Evolutionary conservation across 2,113 vertebrate genomes (phyloP), one percentile per base, ranked within the genome.

Genomic region (Trogon melanurus): DNA sequence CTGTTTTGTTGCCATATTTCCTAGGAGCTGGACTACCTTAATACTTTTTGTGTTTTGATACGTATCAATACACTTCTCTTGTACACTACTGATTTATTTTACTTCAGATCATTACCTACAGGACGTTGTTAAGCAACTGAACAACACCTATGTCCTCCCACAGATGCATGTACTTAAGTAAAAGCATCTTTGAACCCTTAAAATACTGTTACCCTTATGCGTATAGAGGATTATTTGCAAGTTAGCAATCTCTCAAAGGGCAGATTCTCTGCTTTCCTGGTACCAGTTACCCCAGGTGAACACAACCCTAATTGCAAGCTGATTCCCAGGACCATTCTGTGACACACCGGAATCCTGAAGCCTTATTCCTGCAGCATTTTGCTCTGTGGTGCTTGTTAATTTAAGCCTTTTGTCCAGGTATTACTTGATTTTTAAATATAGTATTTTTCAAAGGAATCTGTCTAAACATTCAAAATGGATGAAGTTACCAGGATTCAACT

Each of bases 71-170:
- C 44, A 60, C n/a, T 73, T 79, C 41, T 91, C 32, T 50, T 53
- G 44, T 10, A 38, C 34, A 17, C 22, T 44, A 62, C 29, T 54
- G 60, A 47, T 91, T 79, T 70, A 64, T 76, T 95, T 88, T 71
- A 79, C 47, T 85, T 66, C 51, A 94, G 44, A 76, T 38, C 45
- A 66, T 88, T 74, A 86, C 34, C 53, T 62, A 66, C 60, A 85
- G 22, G 69, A 85, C 27, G 67, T 56, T 91, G 87, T 91, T 65
- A 92, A 79, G 84, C 84, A 94, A 94, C 89, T 25, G 54, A 95
- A 88, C 79, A 95, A 89, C 87, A 60, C 44, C 8, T n/a, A 10
- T 23, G 60, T 64, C 23, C 60, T 78, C 75, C 76, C 67, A 80
- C 53, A 71, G 75, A 74, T 54, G 38, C 44, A 67, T 17, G 13